Conservation (phyloP, 2,797 vertebrate species). For the Petrocephalus sullivani region DNA sequence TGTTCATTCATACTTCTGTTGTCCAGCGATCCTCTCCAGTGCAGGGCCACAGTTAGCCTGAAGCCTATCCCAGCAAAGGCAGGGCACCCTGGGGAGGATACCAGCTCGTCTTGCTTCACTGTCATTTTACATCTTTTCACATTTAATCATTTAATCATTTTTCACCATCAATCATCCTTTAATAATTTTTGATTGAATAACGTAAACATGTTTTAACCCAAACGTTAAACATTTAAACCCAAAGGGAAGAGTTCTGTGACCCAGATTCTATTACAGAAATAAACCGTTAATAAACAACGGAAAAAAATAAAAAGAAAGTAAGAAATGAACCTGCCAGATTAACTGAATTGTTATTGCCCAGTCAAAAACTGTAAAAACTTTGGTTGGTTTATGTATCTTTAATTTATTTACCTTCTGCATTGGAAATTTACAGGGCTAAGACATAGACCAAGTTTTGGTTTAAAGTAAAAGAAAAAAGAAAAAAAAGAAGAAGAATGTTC, state of each 20-base stretch:
- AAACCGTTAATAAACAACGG: background rate
- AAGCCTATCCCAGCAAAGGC: background rate
- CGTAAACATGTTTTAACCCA: background rate
- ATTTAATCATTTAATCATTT: background rate
- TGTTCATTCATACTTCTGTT: background rate
- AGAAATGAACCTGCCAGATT: background rate
- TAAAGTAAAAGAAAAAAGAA: background rate
- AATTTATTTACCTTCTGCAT: background rate
- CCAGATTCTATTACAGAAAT: background rate
- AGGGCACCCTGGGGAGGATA: background rate
- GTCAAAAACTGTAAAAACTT: background rate
- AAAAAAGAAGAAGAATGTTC: background rate
- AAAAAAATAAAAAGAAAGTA: background rate
- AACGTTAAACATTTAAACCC: background rate
- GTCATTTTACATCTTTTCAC: background rate
- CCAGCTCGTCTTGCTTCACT: background rate
- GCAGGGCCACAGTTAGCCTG: background rate
- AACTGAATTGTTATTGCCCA: conserved; percentile 16
- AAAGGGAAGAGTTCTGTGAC: background rate
- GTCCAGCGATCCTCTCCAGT: background rate
- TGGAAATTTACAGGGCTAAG: background rate
- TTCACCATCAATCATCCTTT: background rate
- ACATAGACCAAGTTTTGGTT: background rate
- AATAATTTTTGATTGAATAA: background rate
- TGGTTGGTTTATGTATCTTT: background rate